Evolutionary conservation across 2,888 invertebrate genomes (phyloP).

Genomic region (Brachyptera risi): DNA sequence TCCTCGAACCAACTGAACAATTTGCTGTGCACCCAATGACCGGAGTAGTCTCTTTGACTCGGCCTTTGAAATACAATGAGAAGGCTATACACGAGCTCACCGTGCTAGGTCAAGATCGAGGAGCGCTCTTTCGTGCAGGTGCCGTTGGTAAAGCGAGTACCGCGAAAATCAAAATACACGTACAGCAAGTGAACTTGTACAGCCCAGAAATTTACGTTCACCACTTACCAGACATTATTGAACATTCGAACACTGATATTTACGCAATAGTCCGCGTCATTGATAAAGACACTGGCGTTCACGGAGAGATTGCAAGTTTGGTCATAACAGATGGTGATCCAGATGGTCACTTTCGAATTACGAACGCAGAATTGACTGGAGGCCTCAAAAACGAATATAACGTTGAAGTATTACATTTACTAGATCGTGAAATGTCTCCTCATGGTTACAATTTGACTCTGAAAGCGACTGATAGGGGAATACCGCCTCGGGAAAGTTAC

Average conservation of each 20-base stretch:
- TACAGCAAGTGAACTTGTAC: slow-evolving; percentile 79
- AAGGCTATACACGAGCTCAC: slow-evolving; percentile 66
- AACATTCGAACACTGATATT: slow-evolving; percentile 76
- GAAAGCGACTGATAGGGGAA: slow-evolving; percentile 78
- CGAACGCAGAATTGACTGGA: slow-evolving; percentile 51
- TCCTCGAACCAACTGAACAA: slow-evolving; percentile 72
- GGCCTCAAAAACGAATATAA: slow-evolving; percentile 63
- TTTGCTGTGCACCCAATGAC: slow-evolving; percentile 93
- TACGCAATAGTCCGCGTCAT: slow-evolving; percentile 84
- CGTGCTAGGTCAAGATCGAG: slow-evolving; percentile 84
- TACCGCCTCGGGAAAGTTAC: slow-evolving; percentile 71
- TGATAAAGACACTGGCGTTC: slow-evolving; percentile 78
- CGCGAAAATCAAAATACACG: slow-evolving; percentile 70
- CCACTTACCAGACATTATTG: slow-evolving; percentile 73
- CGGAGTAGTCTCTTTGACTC: slow-evolving; percentile 79
- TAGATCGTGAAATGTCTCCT: slow-evolving; percentile 74
- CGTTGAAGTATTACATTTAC: slow-evolving; percentile 69
- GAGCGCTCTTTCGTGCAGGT: slow-evolving; percentile 53
- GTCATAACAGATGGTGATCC: slow-evolving; percentile 89
- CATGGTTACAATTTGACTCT: slow-evolving; percentile 85
- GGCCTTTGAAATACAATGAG: slow-evolving; percentile 68
- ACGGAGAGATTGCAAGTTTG: slow-evolving; percentile 75
- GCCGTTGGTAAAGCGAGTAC: slow-evolving; percentile 60
- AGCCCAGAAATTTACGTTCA: slow-evolving; percentile 80
- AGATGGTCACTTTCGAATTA: slow-evolving; percentile 80